A percentile compares a stretch with the other conserved stretches of the same genome.
These are phyloP conservation scores for Chionoecetes opilio DNA, from an alignment of 1,140 invertebrate species.

Conservation along the genomic window DNA sequence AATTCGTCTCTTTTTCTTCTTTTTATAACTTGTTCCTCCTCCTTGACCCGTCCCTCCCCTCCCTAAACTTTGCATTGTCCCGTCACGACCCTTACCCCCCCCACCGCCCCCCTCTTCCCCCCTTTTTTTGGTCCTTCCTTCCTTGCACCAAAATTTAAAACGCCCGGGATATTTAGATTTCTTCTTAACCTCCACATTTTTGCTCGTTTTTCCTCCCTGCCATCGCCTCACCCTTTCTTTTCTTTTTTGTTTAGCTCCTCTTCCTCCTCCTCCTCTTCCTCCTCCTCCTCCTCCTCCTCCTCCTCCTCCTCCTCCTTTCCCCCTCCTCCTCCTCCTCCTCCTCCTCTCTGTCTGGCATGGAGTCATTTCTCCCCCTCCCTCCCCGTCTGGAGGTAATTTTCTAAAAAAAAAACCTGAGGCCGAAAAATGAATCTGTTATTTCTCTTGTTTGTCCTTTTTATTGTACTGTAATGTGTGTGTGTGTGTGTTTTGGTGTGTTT, in stretches of 20 bases:
- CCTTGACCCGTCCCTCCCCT: background rate
- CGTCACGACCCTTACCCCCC: background rate
- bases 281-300: too few relatives aligned
- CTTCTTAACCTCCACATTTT: background rate
- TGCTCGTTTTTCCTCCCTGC: background rate
- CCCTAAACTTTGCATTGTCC: background rate
- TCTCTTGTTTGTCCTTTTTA: too few relatives aligned
- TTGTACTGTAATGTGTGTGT: too few relatives aligned
- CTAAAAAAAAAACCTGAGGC: background rate
- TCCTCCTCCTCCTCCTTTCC: too few relatives aligned
- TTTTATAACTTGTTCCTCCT: too few relatives aligned
- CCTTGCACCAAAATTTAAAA: background rate
- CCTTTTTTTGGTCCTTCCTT: background rate
- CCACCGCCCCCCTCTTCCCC: background rate
- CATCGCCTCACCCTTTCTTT: background rate
- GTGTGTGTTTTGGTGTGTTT: too few relatives aligned
- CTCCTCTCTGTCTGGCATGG: too few relatives aligned
- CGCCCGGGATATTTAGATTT: background rate
- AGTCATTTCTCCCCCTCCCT: too few relatives aligned
- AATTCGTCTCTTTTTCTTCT: too few relatives aligned
- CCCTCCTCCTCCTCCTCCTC: too few relatives aligned
- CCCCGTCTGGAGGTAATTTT: background rate
- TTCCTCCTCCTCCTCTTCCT: background rate
- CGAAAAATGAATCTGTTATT: too few relatives aligned
- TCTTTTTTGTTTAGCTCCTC: background rate